phyloP scores from a whole-genome alignment of 37 sponge, comb jelly and placozoan genomes.

The Theonella swinhoei region DNA sequence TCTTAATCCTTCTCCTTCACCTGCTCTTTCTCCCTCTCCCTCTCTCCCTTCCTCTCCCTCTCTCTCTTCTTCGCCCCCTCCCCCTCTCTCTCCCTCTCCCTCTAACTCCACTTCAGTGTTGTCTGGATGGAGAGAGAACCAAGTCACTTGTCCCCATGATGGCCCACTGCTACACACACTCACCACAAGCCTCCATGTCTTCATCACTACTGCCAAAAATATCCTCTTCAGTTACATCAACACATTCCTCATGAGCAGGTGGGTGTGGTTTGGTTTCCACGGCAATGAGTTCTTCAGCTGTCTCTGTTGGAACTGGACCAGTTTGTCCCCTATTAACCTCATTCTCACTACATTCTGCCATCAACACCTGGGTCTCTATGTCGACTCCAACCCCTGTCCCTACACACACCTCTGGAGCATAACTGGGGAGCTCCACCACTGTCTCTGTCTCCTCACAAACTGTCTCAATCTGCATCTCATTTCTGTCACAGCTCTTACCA shows the following conservation, averaged over 20 bases:
- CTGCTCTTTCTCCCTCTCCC: conserved; percentile 3
- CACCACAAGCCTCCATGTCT: neutral
- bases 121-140: too few species aligned
- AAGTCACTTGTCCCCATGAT: neutral
- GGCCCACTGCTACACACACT: neutral
- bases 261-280: neutral
- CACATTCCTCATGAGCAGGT: neutral
- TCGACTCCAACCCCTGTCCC: neutral
- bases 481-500: too few species aligned
- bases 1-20: neutral
- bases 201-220: conserved; percentile 39
- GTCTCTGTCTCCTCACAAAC: neutral
- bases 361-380: too few species aligned
- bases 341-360: neutral
- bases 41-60: neutral
- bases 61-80: neutral
- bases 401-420: conserved; percentile 46
- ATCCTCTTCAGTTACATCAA: conserved; percentile 27
- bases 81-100: neutral
- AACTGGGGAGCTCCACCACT: conserved; percentile 6
- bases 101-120: neutral
- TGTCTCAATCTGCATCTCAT: neutral
- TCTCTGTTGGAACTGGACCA: neutral
- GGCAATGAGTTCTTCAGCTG: neutral
- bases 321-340: neutral